Percentiles rank a stretch among this genome's conserved stretches.
phyloP scores from a whole-genome alignment of 2,113 vertebrate genomes.

The Acinonyx jubatus region DNA sequence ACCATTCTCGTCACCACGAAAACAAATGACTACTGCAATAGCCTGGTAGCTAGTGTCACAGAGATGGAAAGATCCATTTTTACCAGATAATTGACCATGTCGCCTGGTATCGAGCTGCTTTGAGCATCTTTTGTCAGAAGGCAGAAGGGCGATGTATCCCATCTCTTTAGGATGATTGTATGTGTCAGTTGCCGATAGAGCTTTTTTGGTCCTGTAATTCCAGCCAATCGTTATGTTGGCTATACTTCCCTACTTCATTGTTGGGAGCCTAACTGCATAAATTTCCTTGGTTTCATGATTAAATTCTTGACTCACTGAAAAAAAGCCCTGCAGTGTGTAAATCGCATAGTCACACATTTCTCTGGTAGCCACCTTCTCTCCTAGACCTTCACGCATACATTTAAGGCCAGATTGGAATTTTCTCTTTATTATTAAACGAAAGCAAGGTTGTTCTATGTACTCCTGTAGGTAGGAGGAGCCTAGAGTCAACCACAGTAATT shows the following conservation, averaged over 20 bases:
- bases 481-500: neutral
- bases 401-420: neutral
- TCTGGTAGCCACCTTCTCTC: neutral
- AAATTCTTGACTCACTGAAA: constrained; percentile 51
- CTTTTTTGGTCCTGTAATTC: constrained; percentile 22
- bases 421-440: neutral
- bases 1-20: constrained; percentile 89
- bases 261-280: neutral
- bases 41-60: constrained; percentile 64
- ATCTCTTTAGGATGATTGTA: neutral
- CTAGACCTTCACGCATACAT: neutral
- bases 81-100: constrained; percentile 36
- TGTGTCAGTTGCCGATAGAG: neutral
- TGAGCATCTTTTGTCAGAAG: neutral
- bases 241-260: constrained; percentile 32
- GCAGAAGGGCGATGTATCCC: neutral
- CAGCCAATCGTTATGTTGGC: constrained; percentile 28
- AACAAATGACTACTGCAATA: constrained; percentile 82
- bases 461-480: neutral
- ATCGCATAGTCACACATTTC: neutral
- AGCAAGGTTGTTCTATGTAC: neutral
- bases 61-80: constrained; percentile 46
- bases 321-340: neutral
- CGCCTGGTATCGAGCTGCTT: neutral
- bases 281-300: constrained; percentile 27